Evolutionary conservation across 1,140 invertebrate species (phyloP), one percentile per base, ranked within the genome.

Genomic region (Phenacoccus solenopsis): DNA sequence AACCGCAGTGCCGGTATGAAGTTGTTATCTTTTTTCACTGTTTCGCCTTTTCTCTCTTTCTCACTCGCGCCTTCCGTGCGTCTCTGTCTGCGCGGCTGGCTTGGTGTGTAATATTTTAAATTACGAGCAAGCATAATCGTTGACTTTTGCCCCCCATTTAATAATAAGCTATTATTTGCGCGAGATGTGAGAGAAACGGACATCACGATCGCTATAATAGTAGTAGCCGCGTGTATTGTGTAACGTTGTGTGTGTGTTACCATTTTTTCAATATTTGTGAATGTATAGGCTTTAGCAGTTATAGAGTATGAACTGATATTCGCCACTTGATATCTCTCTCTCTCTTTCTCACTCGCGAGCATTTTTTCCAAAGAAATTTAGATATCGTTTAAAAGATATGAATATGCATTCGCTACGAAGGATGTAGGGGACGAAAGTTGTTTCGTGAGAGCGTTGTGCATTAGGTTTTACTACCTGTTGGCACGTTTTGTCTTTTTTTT

Each of bases 121-220:
- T 64, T 64, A 64, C 59, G 59, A 64, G 59, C 59, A 27, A 64
- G 25, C 59, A 16, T 64, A 64, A 64, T 64, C 59, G 59, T 64
- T 64, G 59, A 64, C 59, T 64, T 64, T 64, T 64, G 59, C 59
- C 59, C 38, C 59, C 59, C 25, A 64, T 64, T 64, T 64, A 64
- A 64, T 64, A 64, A 64, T 64, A 64, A 64, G 59, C 59, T 64
- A 64, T 64, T 64, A 64, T 64, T 64, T 64, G 59, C 59, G 59
- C 59, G 59, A 24, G 22, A 64, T 24, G 25, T 64, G 59, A 64
- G 59, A 27, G 59, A 25, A 64, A 64, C 59, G 59, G 59, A 64
- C 59, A 64, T 64, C 59, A 64, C 59, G 59, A 64, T 64, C 59
- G 59, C 3, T 64, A 49, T n/a, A 49, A 49, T 49, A 49, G 38